phyloP scores from a whole-genome alignment of 2,113 vertebrate genomes.

The Naja naja region DNA sequence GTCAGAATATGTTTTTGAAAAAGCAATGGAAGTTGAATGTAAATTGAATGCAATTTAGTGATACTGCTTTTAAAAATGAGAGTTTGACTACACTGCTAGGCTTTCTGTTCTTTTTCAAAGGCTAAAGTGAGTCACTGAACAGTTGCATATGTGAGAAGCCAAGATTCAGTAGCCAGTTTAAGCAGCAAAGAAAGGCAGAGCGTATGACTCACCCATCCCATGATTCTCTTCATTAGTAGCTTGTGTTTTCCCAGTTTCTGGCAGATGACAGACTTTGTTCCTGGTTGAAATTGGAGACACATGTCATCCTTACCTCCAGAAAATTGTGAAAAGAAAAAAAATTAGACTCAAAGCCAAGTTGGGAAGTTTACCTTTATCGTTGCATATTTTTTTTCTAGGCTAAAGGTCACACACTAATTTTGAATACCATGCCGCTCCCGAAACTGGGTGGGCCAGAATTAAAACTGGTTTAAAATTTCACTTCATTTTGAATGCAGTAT shows the following conservation, averaged over 20 bases:
- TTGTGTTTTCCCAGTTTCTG: background rate
- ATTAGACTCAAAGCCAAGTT: background rate
- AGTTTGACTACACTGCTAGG: background rate
- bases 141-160: background rate
- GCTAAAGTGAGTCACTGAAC: background rate
- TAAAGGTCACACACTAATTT: background rate
- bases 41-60: background rate
- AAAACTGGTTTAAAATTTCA: background rate
- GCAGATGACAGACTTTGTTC: background rate
- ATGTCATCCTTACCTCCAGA: background rate
- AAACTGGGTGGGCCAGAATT: background rate
- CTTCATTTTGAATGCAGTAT: background rate
- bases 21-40: background rate
- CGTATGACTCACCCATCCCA: conserved; percentile 8
- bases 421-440: background rate
- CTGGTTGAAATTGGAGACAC: background rate
- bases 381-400: background rate
- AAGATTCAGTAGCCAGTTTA: background rate
- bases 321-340: background rate
- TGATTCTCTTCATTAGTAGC: background rate
- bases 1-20: background rate
- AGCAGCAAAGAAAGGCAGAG: background rate
- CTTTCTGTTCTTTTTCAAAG: background rate
- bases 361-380: background rate
- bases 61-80: background rate